Evolutionary conservation across 2,797 vertebrate species (phyloP).

Genomic region (Melopsittacus undulatus): DNA sequence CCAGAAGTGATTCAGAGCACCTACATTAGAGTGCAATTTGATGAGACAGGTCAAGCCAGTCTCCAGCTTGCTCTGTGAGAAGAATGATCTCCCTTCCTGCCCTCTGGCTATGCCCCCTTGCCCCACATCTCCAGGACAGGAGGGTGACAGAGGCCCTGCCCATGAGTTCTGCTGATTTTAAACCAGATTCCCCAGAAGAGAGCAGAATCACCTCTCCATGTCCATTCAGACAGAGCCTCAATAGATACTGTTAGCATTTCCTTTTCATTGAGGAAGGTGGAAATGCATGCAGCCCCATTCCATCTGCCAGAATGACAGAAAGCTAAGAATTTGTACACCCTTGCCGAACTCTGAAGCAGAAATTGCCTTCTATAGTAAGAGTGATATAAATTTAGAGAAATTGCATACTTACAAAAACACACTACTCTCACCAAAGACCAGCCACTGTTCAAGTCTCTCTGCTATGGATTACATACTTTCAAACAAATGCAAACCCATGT

Average conservation of each 20-base stretch:
- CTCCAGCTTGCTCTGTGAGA: neutral
- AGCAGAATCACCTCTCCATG: neutral
- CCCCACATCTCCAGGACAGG: fast-evolving
- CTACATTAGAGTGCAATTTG: neutral
- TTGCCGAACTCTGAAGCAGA: neutral
- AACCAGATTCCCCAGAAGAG: neutral
- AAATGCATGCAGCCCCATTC: neutral
- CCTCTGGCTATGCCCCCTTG: neutral
- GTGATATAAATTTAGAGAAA: neutral
- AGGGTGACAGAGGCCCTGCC: neutral
- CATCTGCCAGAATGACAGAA: neutral
- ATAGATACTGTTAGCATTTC: neutral
- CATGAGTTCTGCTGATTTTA: neutral
- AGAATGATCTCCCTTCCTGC: neutral
- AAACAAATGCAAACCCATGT: neutral
- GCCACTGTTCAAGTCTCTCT: neutral
- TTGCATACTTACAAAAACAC: neutral
- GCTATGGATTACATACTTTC: neutral
- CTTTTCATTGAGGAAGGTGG: neutral
- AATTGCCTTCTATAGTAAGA: neutral
- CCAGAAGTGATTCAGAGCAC: neutral
- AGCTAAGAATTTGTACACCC: neutral
- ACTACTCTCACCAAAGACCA: neutral
- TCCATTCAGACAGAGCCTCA: neutral
- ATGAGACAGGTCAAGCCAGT: neutral